Conservation (phyloP, 2,113 vertebrate species). For the Myotis davidii region DNA sequence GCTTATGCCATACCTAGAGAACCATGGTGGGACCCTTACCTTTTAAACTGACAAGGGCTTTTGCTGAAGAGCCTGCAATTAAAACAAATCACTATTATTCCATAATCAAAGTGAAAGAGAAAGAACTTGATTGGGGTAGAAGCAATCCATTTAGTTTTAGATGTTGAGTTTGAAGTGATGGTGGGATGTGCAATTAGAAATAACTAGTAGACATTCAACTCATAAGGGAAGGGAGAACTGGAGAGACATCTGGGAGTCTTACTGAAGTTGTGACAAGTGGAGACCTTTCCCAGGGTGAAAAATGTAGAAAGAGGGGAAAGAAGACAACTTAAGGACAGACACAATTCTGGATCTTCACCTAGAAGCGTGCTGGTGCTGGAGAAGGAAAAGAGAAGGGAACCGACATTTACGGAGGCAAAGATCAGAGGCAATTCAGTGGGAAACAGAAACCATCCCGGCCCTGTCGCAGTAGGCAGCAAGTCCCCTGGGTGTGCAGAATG, state of each 20-base stretch:
- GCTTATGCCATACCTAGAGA: slow-evolving; percentile 49
- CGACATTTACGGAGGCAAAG: not conserved
- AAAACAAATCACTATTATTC: slow-evolving; percentile 75
- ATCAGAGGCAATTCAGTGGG: not conserved
- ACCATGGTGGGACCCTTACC: slow-evolving; percentile 86
- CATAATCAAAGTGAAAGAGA: slow-evolving; percentile 47
- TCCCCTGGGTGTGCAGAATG: not conserved
- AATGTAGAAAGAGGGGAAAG: not conserved
- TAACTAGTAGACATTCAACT: not conserved
- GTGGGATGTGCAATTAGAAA: not conserved
- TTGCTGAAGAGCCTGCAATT: slow-evolving; percentile 95
- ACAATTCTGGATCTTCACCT: not conserved
- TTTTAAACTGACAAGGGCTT: slow-evolving; percentile 99
- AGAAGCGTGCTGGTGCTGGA: not conserved
- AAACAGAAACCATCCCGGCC: not conserved
- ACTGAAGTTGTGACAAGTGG: not conserved
- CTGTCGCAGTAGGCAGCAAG: not conserved
- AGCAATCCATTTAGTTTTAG: slow-evolving; percentile 24
- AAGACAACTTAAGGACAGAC: not conserved
- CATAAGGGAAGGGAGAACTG: not conserved
- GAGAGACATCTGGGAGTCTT: not conserved
- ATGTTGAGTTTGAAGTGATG: not conserved
- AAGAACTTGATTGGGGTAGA: not conserved
- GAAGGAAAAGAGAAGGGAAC: not conserved
- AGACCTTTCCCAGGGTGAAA: not conserved